Evolutionary conservation across 2,888 invertebrate genomes (phyloP), one percentile per base, ranked within the genome.

Genomic region (Philhelius pedissequus): DNA sequence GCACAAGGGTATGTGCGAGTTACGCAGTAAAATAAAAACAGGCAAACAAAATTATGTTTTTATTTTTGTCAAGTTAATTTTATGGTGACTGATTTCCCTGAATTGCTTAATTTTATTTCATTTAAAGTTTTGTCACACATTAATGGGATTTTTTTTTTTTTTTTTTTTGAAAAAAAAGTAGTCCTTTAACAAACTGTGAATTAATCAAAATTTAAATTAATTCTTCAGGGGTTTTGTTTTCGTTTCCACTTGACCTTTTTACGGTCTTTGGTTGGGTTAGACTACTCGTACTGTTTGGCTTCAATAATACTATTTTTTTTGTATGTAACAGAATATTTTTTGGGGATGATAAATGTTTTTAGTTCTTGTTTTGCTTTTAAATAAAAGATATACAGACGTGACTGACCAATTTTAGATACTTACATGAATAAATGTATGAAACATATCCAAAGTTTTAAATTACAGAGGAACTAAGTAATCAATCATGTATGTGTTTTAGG

Each of bases 151-250:
- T 54, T 18, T n/a, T 25, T n/a, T n/a, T n/a, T n/a, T n/a, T n/a
- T n/a, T n/a, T n/a, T n/a, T n/a, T n/a, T n/a, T n/a, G n/a, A n/a
- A n/a, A n/a, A n/a, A n/a, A n/a, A n/a, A n/a, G n/a, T n/a, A n/a
- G n/a, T n/a, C n/a, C n/a, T 38, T 35, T 13, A 0, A 5, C 11
- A 54, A 58, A 25, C 38, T 35, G n/a, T 58, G 38, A 38, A 38
- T 58, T 58, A 38, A 58, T 58, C 35, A 58, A 35, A 58, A 58
- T 58, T 58, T 58, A 58, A 58, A 58, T 58, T 25, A 58, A 58
- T 38, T 58, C n/a, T 25, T 25, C 3, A 22, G 22, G n/a, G 58
- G 6, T 38, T 58, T 58, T 4, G 32, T 30, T 54, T 54, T 54
- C 32, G 32, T 54, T 54, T 54, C 18, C 32, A 32, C 30, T 18